Evolutionary conservation across 2,113 vertebrate genomes (phyloP).

Genomic region (Diglossa brunneiventris): DNA sequence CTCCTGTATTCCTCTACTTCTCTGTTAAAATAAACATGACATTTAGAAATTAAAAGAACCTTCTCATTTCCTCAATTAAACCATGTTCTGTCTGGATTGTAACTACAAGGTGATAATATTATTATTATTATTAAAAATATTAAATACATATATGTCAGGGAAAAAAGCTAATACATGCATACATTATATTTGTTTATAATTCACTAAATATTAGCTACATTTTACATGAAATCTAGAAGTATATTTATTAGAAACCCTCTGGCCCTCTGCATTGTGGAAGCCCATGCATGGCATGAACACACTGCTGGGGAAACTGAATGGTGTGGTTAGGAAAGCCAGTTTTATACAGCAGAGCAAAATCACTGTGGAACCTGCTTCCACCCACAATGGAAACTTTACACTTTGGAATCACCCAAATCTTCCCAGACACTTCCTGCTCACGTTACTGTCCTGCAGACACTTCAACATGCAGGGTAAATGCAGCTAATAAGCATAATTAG

Average conservation of each 20-base stretch:
- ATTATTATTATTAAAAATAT: slow-evolving; percentile 17
- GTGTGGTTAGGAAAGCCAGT: slow-evolving; percentile 54
- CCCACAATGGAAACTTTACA: not conserved
- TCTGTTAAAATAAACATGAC: slow-evolving; percentile 15
- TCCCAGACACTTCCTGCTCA: not conserved
- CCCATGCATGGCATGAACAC: slow-evolving; percentile 33
- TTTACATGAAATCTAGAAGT: slow-evolving; percentile 15
- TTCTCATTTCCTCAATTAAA: not conserved
- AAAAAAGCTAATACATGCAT: slow-evolving; percentile 35
- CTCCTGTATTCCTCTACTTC: not conserved
- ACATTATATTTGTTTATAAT: not conserved
- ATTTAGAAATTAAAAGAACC: slow-evolving; percentile 1
- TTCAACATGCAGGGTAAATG: slow-evolving; percentile 70
- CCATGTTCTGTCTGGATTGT: not conserved
- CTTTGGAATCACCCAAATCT: not conserved
- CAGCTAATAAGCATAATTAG: slow-evolving; percentile 69
- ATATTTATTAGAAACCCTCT: not conserved
- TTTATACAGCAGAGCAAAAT: slow-evolving; percentile 9
- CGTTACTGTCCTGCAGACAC: slow-evolving; percentile 58
- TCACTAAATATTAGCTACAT: slow-evolving; percentile 8
- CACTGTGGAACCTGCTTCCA: not conserved
- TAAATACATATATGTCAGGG: not conserved
- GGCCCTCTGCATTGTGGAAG: slow-evolving; percentile 24
- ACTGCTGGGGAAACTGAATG: not conserved
- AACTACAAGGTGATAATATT: not conserved